Evolutionary conservation across 2,113 vertebrate genomes (phyloP), one percentile per base, ranked within the genome.

Genomic region (Beaufortia kweichowensis): DNA sequence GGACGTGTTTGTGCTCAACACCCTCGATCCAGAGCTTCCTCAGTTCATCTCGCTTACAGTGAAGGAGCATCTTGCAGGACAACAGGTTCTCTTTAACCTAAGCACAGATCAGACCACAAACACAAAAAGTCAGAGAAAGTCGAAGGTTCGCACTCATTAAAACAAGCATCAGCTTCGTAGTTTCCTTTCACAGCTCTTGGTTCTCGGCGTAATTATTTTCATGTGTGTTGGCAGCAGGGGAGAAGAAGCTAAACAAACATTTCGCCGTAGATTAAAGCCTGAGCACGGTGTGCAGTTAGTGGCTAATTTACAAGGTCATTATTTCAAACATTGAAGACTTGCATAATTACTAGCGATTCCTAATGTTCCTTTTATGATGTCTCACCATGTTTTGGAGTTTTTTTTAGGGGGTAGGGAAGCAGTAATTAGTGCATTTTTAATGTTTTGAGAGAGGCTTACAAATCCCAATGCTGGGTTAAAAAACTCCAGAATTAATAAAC

Each of bases 11-110:
- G 87, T 99, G 97, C 75, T 99, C 97, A 6, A 99, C 96, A 19
- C 97, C 97, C 84, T 99, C 97, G 6, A 99, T 98, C 97, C 97
- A 99, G 76, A 99, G 89, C 82, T 99, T 99, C 85, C 97, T 93
- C 82, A 99, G 86, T 84, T 99, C 97, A 2, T 99, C 97, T 62
- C 97, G 86, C 81, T 99, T 99, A 88, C 97, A 99, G 29, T 99
- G 97, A 31, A 99, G 92, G 46, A 99, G 92, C 97, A 98, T 99
- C 87, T 99, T 99, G 75, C 97, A 99, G 0, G 97, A 99, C 21
- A 98, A 87, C 66, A 99, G 92, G 78, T 99, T 99, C 90, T 99
- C 97, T 85, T 98, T 98, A 61, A 99, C 97, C 97, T 99, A 79
- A 6, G 17, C 50, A 68, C 82, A 66, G 70, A 28, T 4, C 64